Base-by-base conservation (phyloP, 2,888 invertebrate genomes). In the Brenthis ino region DNA sequence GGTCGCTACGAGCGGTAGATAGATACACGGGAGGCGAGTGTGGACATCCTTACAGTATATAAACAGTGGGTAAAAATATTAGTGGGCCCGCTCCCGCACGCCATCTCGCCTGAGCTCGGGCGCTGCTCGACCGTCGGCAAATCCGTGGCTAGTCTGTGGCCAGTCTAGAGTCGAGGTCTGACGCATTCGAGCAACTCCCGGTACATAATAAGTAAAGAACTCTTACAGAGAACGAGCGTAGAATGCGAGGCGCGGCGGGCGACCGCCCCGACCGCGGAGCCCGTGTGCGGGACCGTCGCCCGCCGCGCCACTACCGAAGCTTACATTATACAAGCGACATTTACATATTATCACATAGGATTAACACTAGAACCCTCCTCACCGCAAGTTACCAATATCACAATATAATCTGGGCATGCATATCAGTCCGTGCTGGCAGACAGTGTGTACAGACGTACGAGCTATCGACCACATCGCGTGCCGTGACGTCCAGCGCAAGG, bases 401-500 rank as follows among this genome's bases (percentile, higher is more conserved):
- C 72, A 75, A 70, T 76, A 74, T 77, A 82, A 85, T 88, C 86
- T 85, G 87, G 87, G 86, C 88, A 89, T 89, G 88, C 88, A 88
- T 85, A 82, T 81, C 77, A 79, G 76, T 77, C 77, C 75, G 79
- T 77, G 74, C 77, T 72, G 65, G 73, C 69, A 71, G 72, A 57
- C 58, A 60, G 48, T 60, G 48, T 58, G 37, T 43, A 43, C 60
- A 50, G 48, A 47, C 47, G 58, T 48, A 58, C 58, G 58, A 58
- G 58, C 58, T 68, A 69, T 66, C 77, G 72, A 76, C 75, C 78
- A 79, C 79, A 79, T 75, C 70, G 67, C 78, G 78, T 79, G 79
- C 78, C 77, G 77, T 77, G 77, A 70, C 69, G 53, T 76, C 74
- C 72, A 75, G 76, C 77, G 75, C 66, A 68, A 61, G 64, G 64